Evolutionary conservation across 2,113 vertebrate species (phyloP).

Genomic region (Merops nubicus): DNA sequence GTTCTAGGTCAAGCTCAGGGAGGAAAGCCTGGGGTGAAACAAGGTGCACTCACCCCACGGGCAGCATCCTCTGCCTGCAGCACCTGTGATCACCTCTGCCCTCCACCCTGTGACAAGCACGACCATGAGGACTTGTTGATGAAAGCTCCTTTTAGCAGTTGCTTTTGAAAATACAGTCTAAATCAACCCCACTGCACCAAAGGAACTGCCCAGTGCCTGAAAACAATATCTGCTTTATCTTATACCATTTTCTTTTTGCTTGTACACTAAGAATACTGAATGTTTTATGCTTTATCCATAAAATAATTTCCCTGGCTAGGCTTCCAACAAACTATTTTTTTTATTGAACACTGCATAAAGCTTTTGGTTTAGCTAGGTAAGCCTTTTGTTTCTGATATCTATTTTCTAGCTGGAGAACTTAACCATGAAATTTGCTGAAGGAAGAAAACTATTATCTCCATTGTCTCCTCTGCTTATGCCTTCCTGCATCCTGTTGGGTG

Average conservation of each 20-base stretch:
- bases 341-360: neutral
- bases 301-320: neutral
- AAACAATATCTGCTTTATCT: neutral
- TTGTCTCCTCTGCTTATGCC: neutral
- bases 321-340: neutral
- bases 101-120: rapidly evolving
- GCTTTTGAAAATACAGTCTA: neutral
- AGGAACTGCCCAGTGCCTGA: neutral
- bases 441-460: neutral
- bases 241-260: rapidly evolving
- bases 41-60: rapidly evolving
- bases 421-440: neutral
- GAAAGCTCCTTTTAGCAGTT: neutral
- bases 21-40: neutral
- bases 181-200: neutral
- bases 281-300: neutral
- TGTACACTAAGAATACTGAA: rapidly evolving
- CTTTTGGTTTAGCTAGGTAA: neutral
- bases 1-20: neutral
- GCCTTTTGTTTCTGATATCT: neutral
- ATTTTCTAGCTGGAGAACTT: neutral
- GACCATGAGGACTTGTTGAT: neutral
- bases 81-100: rapidly evolving
- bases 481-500: neutral
- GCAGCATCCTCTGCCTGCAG: neutral